Base-by-base conservation (phyloP, 2,888 invertebrate species). In the Ichneumoninae sp. region DNA sequence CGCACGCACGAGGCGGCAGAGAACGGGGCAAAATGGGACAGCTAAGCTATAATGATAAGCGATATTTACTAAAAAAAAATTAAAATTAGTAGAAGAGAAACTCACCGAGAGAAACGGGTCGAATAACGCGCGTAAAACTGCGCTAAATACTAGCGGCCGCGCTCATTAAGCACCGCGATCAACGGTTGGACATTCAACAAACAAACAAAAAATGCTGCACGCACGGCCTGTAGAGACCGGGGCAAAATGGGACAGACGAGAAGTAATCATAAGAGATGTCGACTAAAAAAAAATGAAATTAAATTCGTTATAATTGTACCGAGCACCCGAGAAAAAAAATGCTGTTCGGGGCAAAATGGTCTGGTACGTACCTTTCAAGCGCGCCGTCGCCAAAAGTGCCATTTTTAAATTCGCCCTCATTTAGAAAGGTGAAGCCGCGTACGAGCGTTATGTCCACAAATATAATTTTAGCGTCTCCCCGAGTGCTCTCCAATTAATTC, bases 121-220 rank as follows among this genome's bases (percentile, higher is more conserved):
- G 54, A 54, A 54, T 22, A 19, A 57, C 8, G 13, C 10, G 26
- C 3, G 54, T 8, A 10, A 57, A 57, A 57, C 8, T 22, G 22
- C 26, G 22, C 57, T 10, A 54, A 54, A 54, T 10, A 22, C 22
- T 22, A 10, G 22, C 22, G 19, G 26, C 57, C 57, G 4, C 26
- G 22, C 4, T 44, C 22, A 57, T 57, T 80, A 73, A 77, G 54
- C 66, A 22, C 13, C 22, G 26, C 68, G 66, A 68, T 73, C 76
- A 33, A 54, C 66, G 50, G 19, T 54, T 22, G 19, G 22, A 54
- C 8, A 22, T 54, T 76, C 10, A 40, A 40, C 40, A 36, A 40
- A 5, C 30, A 68, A 22, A 3, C 22, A 16, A 69, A 19, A 36
- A 44, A 66, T 71, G 10, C 26, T 3, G 3, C 22, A 22, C 57